These are phyloP conservation scores for Temnothorax longispinosus DNA, from an alignment of 1,140 invertebrate genomes.

Conservation along the genomic window DNA sequence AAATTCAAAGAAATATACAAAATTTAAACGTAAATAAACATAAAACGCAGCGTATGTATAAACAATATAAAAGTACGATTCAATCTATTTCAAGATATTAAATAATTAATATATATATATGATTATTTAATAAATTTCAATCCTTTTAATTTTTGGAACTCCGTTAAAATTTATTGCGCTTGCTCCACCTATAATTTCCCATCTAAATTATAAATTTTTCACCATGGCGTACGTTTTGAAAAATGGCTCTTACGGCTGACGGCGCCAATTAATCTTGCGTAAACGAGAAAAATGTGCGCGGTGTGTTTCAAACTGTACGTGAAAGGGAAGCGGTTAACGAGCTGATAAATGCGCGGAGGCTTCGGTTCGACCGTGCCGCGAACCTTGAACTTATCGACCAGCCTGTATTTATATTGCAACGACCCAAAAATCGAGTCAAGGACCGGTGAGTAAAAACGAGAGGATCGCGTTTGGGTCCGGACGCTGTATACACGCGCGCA, in stretches of 20 bases:
- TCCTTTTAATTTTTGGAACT: too few relatives aligned
- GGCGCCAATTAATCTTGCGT: constrained; percentile 48
- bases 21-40: neutral
- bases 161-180: neutral
- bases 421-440: constrained; percentile 71
- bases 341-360: constrained; percentile 53
- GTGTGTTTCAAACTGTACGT: constrained; percentile 11
- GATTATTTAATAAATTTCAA: neutral
- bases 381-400: constrained; percentile 63
- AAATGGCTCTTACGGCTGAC: neutral
- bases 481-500: neutral
- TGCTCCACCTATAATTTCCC: neutral
- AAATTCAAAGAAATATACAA: neutral
- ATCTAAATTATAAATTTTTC: neutral
- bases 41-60: neutral
- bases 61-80: neutral
- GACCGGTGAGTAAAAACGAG: constrained; percentile 62
- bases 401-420: constrained; percentile 42
- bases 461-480: neutral
- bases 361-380: constrained; percentile 47
- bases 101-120: neutral
- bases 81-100: neutral
- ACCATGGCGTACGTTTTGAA: neutral
- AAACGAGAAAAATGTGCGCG: constrained; percentile 42
- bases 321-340: constrained; percentile 54